Evolutionary conservation across 2,113 vertebrate species (phyloP).

Genomic region (Syngnathus typhle): DNA sequence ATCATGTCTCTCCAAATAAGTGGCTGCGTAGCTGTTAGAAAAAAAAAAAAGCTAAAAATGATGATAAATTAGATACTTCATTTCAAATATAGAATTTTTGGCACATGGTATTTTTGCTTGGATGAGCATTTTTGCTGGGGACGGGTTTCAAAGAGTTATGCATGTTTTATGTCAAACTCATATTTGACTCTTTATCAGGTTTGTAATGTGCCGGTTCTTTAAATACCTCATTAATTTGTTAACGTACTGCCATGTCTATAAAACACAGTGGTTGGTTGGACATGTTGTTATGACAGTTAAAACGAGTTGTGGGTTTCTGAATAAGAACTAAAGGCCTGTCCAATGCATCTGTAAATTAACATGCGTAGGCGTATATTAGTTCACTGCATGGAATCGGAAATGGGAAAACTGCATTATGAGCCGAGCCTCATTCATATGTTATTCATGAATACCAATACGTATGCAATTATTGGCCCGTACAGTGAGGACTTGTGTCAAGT

Average conservation of each 20-base stretch:
- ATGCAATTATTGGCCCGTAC: too few relatives aligned
- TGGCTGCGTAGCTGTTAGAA: constrained; percentile 22
- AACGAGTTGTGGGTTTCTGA: neutral
- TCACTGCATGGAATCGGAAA: neutral
- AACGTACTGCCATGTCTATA: neutral
- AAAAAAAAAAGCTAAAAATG: constrained; percentile 14
- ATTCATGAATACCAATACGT: too few relatives aligned
- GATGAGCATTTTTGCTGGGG: neutral
- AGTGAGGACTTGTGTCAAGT: too few relatives aligned
- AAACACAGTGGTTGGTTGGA: neutral
- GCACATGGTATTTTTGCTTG: constrained; percentile 7
- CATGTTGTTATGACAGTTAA: neutral
- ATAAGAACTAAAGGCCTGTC: neutral
- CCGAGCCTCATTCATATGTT: too few relatives aligned
- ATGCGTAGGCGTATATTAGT: neutral
- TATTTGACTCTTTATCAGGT: neutral
- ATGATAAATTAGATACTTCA: constrained; percentile 29
- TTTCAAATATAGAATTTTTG: constrained; percentile 31
- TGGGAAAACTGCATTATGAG: too few relatives aligned
- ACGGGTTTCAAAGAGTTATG: neutral
- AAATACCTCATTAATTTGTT: neutral
- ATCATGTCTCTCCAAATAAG: constrained; percentile 37
- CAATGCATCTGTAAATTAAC: neutral
- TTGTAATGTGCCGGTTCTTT: neutral
- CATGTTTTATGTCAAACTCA: neutral